Base-by-base conservation (phyloP, 1,140 invertebrate genomes). In the Eurosta solidaginis region DNA sequence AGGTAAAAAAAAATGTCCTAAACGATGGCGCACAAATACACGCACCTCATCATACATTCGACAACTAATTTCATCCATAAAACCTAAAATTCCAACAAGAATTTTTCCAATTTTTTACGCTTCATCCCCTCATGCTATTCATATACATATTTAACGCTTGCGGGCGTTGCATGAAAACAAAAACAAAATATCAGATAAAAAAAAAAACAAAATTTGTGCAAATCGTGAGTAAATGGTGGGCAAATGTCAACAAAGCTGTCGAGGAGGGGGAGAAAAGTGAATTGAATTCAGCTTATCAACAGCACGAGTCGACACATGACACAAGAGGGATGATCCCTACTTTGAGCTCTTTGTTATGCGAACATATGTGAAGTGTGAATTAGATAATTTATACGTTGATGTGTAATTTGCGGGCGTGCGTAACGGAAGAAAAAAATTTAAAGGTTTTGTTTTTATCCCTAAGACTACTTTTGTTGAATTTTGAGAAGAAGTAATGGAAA, bases 321-420 rank as follows among this genome's bases (percentile, higher is more conserved):
- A 33, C 5, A 14, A 17, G 14, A 63, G 29, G 33, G 54, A 36
- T 63, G 54, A n/a, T n/a, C n/a, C n/a, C n/a, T n/a, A n/a, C n/a
- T n/a, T n/a, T n/a, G n/a, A n/a, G n/a, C 44, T n/a, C 20, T 68
- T 12, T 45, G 20, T 25, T 44, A 27, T 22, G n/a, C 14, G 27
- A 78, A 14, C 77, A 78, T 75, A 54, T 78, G 77, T 74, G 81
- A 80, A 80, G 82, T 82, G 84, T 84, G 84, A 85, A 85, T 85
- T 82, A 83, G 83, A 85, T 85, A 85, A 82, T 81, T 81, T 82
- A 81, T 81, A 81, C 78, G n/a, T 54, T 76, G 45, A 29, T 52
- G 9, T 76, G 49, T 76, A 54, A 76, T 50, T 54, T 63, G 76
- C 63, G 54, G 63, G 76, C 54, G 76, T 77, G 52, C 54, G 52